phyloP scores from a whole-genome alignment of 2,888 invertebrate species.

The Drosophila emarginata region DNA sequence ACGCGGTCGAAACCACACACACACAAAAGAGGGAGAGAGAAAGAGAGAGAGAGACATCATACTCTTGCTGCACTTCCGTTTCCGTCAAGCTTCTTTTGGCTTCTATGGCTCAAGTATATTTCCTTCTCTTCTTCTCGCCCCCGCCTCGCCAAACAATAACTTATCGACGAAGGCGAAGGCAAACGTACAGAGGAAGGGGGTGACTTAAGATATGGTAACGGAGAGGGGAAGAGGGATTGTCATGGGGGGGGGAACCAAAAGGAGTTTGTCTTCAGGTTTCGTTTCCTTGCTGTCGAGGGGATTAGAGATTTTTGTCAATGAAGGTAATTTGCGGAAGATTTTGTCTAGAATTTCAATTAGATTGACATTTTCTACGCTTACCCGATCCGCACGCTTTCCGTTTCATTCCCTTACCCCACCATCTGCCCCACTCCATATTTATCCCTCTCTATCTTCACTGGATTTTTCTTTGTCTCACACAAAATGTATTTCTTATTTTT shows the following conservation, averaged over 20 bases:
- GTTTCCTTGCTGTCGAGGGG: constrained; percentile 51
- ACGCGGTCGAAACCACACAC: constrained; percentile 16
- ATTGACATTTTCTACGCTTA: constrained; percentile 73
- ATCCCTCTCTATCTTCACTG: background rate
- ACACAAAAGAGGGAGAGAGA: background rate
- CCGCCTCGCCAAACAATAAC: constrained; percentile 52
- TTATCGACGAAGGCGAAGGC: constrained; percentile 26
- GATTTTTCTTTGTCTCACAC: constrained; percentile 8
- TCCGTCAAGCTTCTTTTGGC: constrained; percentile 37
- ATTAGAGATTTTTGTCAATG: constrained; percentile 82
- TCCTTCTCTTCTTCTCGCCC: constrained; percentile 17
- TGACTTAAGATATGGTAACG: constrained; percentile 1
- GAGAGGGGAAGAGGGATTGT: background rate
- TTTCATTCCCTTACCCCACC: background rate
- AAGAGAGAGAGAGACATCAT: constrained; percentile 9
- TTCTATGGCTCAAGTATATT: constrained; percentile 40
- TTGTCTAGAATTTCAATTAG: constrained; percentile 83
- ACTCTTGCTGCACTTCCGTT: constrained; percentile 53
- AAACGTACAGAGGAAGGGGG: background rate
- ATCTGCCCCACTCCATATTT: no score
- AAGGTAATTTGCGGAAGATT: constrained; percentile 82
- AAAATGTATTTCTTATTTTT: constrained; percentile 30
- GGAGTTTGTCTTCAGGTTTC: constrained; percentile 60
- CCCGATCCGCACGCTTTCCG: constrained; percentile 8
- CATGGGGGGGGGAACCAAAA: background rate